Evolutionary conservation across 2,888 invertebrate genomes (phyloP), one percentile per base, ranked within the genome.

Genomic region (Archips xylosteana): DNA sequence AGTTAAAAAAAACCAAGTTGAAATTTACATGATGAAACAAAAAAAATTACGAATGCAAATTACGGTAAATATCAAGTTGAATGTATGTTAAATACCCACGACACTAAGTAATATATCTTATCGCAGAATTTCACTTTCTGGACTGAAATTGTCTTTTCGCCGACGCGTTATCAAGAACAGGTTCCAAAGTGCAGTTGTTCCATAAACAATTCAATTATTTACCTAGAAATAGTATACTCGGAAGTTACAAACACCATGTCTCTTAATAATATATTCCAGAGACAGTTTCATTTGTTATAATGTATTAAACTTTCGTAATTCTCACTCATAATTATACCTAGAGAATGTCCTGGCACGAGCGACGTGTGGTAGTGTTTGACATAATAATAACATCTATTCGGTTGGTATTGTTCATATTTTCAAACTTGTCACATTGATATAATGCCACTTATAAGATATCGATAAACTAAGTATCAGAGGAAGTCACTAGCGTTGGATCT

Each of bases 101-200:
- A 59, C 36, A 47, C n/a, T 12, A 9, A 15, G 47, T 54, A 45
- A 54, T 49, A 51, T 61, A 51, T 54, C 61, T 23, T 59, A 39
- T 49, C 10, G 60, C 32, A 34, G 49, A 73, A 73, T 69, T 73
- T 73, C 74, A 60, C 74, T 70, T 70, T 74, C 54, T 51, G 36
- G 69, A 65, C 39, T 60, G 69, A 57, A 57, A 73, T 73, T 73
- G 57, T 49, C 51, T 59, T 70, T 45, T 49, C 68, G 54, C 54
- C 34, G 61, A 49, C 67, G 39, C 70, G 70, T 69, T 69, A 73
- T 69, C 69, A 59, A 61, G 47, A 74, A 70, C 69, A 47, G 74
- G 74, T 74, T 51, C 23, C 36, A 61, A 70, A 74, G 65, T 54
- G 15, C 65, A 59, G 45, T 49, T 15, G 59, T 32, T 23, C 60